These are phyloP conservation scores for Phthorimaea operculella DNA, from an alignment of 1,140 invertebrate genomes.

Conservation along the genomic window DNA sequence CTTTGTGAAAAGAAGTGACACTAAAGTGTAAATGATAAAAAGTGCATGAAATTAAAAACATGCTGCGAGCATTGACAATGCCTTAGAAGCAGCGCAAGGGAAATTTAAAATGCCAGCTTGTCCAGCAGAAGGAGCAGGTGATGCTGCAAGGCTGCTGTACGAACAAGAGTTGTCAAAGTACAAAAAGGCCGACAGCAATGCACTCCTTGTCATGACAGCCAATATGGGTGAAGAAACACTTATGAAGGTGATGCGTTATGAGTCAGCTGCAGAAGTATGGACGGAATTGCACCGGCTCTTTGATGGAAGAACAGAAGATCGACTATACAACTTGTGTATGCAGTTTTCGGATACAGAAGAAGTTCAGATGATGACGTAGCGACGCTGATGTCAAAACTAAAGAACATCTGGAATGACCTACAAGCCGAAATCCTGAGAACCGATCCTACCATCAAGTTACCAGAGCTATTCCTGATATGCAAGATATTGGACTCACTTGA, in stretches of 20 bases:
- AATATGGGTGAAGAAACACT: neutral
- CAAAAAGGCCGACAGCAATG: neutral
- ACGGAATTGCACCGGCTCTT: neutral
- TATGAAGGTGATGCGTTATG: neutral
- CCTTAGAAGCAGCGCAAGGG: too few species aligned
- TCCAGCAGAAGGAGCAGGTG: neutral
- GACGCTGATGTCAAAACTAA: constrained; percentile 3
- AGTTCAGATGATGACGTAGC: neutral
- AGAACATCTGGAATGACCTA: constrained; percentile 5
- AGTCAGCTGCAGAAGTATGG: neutral
- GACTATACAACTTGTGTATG: constrained; percentile 2
- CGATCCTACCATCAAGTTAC: neutral
- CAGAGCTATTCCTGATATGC: constrained; percentile 1
- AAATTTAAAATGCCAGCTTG: neutral
- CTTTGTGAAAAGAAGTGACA: too few species aligned
- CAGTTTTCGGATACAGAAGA: neutral
- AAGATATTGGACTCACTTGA: constrained; percentile 3
- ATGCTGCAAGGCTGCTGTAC: neutral
- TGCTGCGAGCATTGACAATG: too few species aligned
- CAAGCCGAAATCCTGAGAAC: neutral
- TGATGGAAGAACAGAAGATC: neutral
- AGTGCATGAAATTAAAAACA: too few species aligned
- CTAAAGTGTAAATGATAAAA: too few species aligned
- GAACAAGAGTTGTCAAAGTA: neutral
- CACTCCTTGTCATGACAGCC: neutral